Percentiles rank a stretch among this genome's conserved stretches.
Evolutionary conservation across 2,113 vertebrate genomes (phyloP).

Genomic region (Ivindomyrus marchei): DNA sequence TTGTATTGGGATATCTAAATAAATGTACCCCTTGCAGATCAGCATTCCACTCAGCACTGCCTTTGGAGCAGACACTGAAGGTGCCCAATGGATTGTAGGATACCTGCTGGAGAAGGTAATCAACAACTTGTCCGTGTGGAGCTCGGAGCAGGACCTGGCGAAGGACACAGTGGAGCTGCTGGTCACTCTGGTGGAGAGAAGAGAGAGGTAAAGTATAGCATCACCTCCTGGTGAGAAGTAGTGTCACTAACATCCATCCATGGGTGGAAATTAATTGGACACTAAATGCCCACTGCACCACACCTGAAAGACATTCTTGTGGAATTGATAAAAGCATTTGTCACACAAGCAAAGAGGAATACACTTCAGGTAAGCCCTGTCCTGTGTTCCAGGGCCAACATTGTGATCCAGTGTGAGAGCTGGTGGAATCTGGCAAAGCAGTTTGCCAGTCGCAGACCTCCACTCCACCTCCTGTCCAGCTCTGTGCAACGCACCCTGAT

Average conservation of each 20-base stretch:
- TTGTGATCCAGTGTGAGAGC: constrained; percentile 95
- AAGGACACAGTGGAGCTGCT: constrained; percentile 95
- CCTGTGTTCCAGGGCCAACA: constrained; percentile 73
- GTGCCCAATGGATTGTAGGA: constrained; percentile 95
- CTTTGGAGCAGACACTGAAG: constrained; percentile 94
- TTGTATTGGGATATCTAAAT: background rate
- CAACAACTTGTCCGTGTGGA: constrained; percentile 96
- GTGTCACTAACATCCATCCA: background rate
- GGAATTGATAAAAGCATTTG: background rate
- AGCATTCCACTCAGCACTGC: constrained; percentile 89
- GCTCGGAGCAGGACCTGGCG: constrained; percentile 89
- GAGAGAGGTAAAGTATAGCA: constrained; percentile 73
- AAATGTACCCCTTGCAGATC: constrained; percentile 65
- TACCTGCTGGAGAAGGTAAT: constrained; percentile 98
- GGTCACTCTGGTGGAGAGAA: constrained; percentile 92
- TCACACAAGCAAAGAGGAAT: background rate
- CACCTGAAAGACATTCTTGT: background rate
- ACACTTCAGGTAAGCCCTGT: background rate
- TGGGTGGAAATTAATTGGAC: too few species aligned
- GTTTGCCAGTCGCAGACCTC: constrained; percentile 88
- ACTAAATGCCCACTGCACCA: background rate
- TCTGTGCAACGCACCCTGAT: constrained; percentile 90
- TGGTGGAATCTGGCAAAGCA: constrained; percentile 98
- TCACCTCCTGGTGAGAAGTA: constrained; percentile 4
- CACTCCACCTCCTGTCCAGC: constrained; percentile 88